Conservation (phyloP, 2,797 vertebrate genomes). For the Myotis findleyi region DNA sequence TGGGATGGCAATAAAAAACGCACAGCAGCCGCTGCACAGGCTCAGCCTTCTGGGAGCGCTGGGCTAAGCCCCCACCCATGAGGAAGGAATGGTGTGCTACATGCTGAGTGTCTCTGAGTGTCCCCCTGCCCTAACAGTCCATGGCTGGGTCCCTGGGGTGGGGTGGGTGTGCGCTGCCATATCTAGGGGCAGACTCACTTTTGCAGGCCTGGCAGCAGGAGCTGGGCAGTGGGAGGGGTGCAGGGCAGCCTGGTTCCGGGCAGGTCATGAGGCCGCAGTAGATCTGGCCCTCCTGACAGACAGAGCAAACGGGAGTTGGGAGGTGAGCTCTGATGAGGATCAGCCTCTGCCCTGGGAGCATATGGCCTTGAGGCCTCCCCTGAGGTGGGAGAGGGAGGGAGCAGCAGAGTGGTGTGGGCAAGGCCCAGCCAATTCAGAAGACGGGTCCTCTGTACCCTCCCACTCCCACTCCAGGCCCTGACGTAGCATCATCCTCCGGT, state of each 20-base stretch:
- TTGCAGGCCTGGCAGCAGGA: slow-evolving; percentile 95
- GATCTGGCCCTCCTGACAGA: slow-evolving; percentile 94
- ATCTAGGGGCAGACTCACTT: slow-evolving; percentile 87
- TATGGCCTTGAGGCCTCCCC: neutral
- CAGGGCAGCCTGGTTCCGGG: slow-evolving; percentile 91
- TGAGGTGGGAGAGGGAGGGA: neutral
- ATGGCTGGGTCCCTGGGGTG: neutral
- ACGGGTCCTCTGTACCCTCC: neutral
- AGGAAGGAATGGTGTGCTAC: neutral
- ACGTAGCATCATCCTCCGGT: neutral
- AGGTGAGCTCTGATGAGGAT: neutral
- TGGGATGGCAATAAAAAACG: neutral
- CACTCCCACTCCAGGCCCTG: neutral
- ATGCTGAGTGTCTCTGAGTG: neutral
- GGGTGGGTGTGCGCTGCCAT: too few species aligned
- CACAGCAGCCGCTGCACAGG: neutral
- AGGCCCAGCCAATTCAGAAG: neutral
- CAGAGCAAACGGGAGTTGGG: neutral
- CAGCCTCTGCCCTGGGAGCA: neutral
- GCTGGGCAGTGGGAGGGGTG: slow-evolving; percentile 89
- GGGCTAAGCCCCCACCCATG: neutral
- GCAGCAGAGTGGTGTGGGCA: neutral
- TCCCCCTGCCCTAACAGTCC: neutral
- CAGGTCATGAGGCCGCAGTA: slow-evolving; percentile 97
- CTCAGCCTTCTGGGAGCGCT: neutral